These are phyloP conservation scores for Cryptotis parvus DNA, from an alignment of 2,113 vertebrate genomes.

Conservation along the genomic window DNA sequence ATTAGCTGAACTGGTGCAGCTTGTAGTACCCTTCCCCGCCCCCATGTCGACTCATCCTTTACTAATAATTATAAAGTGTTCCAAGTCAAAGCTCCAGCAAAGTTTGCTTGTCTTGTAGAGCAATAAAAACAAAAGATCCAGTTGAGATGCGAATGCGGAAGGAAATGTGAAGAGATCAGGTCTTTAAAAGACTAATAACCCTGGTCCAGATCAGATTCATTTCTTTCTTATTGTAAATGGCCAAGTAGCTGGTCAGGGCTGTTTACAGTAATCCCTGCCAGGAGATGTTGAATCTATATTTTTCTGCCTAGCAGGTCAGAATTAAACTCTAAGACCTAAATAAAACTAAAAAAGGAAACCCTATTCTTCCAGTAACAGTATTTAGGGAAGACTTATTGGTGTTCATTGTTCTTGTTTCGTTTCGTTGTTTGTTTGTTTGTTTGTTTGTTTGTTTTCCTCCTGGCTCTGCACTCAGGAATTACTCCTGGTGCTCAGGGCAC, in stretches of 20 bases:
- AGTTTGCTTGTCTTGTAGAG: conserved; percentile 67
- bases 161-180: not conserved
- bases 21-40: conserved; percentile 43
- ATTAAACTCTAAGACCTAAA: conserved; percentile 70
- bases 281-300: conserved; percentile 59
- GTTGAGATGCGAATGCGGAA: conserved; percentile 13
- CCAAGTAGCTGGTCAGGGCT: conserved; percentile 14
- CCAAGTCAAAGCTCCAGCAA: conserved; percentile 15
- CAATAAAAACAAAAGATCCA: conserved; percentile 57
- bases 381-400: not conserved
- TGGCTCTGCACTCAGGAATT: no score
- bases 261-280: not conserved
- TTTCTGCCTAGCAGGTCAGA: conserved; percentile 60
- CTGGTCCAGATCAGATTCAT: not conserved
- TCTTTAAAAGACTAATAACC: conserved; percentile 62
- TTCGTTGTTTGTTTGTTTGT: not conserved
- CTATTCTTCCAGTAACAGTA: conserved; percentile 36
- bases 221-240: conserved; percentile 46
- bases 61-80: conserved; percentile 65
- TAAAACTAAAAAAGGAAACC: conserved; percentile 57
- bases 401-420: not conserved
- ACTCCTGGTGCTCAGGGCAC: no score
- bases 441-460: no score
- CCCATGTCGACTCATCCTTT: conserved; percentile 63
- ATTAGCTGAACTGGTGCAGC: conserved; percentile 38